These are phyloP conservation scores for Pseudoatta argentina DNA, from an alignment of 1,140 invertebrate genomes.

Conservation along the genomic window DNA sequence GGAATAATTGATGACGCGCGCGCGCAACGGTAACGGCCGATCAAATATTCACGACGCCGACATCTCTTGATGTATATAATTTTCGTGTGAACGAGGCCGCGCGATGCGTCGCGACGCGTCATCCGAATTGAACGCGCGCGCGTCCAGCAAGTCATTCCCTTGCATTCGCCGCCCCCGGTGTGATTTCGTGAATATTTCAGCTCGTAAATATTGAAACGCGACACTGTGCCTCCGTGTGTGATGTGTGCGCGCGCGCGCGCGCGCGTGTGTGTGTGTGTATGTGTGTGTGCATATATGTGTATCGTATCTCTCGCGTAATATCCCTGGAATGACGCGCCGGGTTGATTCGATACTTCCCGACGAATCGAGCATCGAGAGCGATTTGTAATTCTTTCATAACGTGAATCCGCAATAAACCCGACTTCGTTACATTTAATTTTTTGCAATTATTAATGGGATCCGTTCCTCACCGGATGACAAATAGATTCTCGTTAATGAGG, in stretches of 20 bases:
- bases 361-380: slow-evolving; percentile 29
- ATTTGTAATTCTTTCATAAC: slow-evolving; percentile 36
- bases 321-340: not conserved
- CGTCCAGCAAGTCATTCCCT: slow-evolving; percentile 53
- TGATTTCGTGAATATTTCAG: slow-evolving; percentile 65
- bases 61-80: slow-evolving; percentile 65
- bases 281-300: too few relatives aligned
- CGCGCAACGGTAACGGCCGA: slow-evolving; percentile 53
- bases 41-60: slow-evolving; percentile 64
- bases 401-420: not conserved
- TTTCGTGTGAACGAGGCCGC: slow-evolving; percentile 52
- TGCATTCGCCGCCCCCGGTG: slow-evolving; percentile 49
- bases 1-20: slow-evolving; percentile 61
- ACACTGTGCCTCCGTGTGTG: not conserved
- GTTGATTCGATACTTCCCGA: slow-evolving; percentile 46
- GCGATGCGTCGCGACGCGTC: slow-evolving; percentile 45
- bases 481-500: not conserved
- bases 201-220: slow-evolving; percentile 62
- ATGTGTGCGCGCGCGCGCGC: not conserved
- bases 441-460: slow-evolving; percentile 15
- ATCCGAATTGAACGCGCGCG: slow-evolving; percentile 57
- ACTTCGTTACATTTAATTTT: slow-evolving; percentile 48
- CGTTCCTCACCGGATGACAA: not conserved
- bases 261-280: too few relatives aligned
- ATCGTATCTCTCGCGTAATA: slow-evolving; percentile 1